Conservation (phyloP, 1,140 invertebrate species). For the Coenobita brevimanus region DNA sequence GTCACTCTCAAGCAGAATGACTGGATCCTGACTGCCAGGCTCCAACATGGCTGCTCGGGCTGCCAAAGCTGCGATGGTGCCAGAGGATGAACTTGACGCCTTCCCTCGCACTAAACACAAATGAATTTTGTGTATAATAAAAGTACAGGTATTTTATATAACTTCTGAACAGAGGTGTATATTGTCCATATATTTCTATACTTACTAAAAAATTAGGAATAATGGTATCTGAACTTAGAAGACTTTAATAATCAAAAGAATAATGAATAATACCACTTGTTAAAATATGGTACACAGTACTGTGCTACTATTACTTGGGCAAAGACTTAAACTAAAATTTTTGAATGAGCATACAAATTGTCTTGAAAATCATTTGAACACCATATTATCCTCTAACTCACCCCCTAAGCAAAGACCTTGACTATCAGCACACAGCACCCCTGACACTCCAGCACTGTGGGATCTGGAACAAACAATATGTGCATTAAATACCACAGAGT, state of each 20-base stretch:
- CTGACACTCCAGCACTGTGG: constrained; percentile 36
- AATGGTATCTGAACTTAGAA: too few species aligned
- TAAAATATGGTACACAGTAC: background rate
- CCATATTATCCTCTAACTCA: too few species aligned
- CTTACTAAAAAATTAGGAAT: too few species aligned
- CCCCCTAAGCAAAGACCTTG: constrained; percentile 43
- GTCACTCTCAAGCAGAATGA: constrained; percentile 37
- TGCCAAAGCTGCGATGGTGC: constrained; percentile 18
- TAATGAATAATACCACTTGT: too few species aligned
- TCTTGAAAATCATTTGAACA: too few species aligned
- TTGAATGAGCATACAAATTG: too few species aligned
- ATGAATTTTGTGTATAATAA: background rate
- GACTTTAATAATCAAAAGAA: too few species aligned
- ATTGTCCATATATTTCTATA: too few species aligned
- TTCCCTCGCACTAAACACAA: constrained; percentile 33
- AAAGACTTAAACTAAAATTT: background rate
- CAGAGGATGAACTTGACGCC: constrained; percentile 13
- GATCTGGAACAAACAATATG: constrained; percentile 27
- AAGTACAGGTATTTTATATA: background rate
- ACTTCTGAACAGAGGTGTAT: too few species aligned
- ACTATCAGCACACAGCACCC: constrained; percentile 38
- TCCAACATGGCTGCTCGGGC: constrained; percentile 31
- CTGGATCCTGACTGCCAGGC: constrained; percentile 33
- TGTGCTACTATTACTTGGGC: background rate
- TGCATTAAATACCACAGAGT: too few species aligned